Evolutionary conservation across 37 sponge, comb jelly and placozoan genomes (phyloP), one percentile per base, ranked within the genome.

Genomic region (Eunapius fragilis): DNA sequence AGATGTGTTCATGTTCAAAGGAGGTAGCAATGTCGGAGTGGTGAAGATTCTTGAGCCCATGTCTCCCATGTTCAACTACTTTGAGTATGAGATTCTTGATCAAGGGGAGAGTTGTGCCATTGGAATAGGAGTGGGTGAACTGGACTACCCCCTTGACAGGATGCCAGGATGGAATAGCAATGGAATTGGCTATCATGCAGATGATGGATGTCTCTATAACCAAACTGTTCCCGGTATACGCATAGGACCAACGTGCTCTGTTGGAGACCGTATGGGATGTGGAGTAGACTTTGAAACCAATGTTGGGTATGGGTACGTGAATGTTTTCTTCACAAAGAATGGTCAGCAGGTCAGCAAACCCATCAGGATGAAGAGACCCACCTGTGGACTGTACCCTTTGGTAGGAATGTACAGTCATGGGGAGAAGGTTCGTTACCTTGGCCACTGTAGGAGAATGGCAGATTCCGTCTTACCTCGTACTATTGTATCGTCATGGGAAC

Each of bases 241-340:
- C 30, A 90, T 92, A 78, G 96, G 93, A 41, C 88, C 93, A 2
- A 75, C 76, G 0, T 95, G 88, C n/a, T 87, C 87, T 2, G 69
- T 74, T 26, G 96, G 96, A 27, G 96, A 95, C 75, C 67, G 80
- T 37, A 91, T 94, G 92, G 95, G 95, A 0, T 89, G 91, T 79
- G 96, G 93, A 17, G 79, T 91, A 2, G 89, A 90, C 58, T 92
- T 85, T 74, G 85, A 82, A 35, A n/a, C 69, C 13, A 91, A 90
- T 34, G 47, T 32, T 37, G 91, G 86, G 2, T 49, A 47, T 27
- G 91, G 84, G 19, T 90, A 81, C 36, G 90, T 85, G 70, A 76
- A 79, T 2, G 85, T 97, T 3, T 97, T 92, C 80, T 97, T 97
- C 84, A 94, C 95, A 10, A 94, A 92, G 85, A 97, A 97, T 69